Evolutionary conservation across 23 tunicate genomes (phyloP), one percentile per base, ranked within the genome.

Genomic region (Phallusia fumigata): DNA sequence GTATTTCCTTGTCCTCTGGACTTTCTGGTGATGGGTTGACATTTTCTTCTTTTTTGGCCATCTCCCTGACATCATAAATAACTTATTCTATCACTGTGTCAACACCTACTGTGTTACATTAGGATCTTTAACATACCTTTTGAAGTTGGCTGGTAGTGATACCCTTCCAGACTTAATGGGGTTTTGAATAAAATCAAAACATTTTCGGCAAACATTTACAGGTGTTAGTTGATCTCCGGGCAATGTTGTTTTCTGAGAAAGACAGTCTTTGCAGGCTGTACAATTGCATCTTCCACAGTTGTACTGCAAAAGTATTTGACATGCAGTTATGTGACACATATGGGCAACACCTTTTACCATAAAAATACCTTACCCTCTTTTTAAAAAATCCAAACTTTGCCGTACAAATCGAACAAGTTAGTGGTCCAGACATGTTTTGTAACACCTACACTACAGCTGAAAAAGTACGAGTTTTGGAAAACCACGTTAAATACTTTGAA

Each of bases 221-320:
- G 79, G 82, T 0, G 53, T 22, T 36, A 31, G 18, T 36, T 52
- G 65, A 10, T 58, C 12, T 18, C 77, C 84, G 47, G 84, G 84
- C 65, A 81, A 30, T 8, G 53, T 80, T 18, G 50, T 28, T 18
- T 35, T 81, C 35, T 79, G 50, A 0, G 84, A 83, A 28, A 83
- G 76, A 79, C 97, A 92, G 18, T 85, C 86, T 73, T 92, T 92
- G 85, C 97, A 92, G 40, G 90, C 82, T 28, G 97, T 81, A 19
- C 85, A 52, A 36, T 79, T 79, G 33, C 97, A 92, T 33, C 78
- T 82, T 18, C 65, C 74, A 81, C 97, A 92, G 22, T 84, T 90
- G 79, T 77, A 73, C 95, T 90, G 53, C 24, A 69, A 84, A 69
- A 45, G 44, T 13, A 33, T 5, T 3, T 1, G 19, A 74, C 18